Base-by-base conservation (phyloP, 1,140 invertebrate genomes). In the Mycetomoellerius zeteki region DNA sequence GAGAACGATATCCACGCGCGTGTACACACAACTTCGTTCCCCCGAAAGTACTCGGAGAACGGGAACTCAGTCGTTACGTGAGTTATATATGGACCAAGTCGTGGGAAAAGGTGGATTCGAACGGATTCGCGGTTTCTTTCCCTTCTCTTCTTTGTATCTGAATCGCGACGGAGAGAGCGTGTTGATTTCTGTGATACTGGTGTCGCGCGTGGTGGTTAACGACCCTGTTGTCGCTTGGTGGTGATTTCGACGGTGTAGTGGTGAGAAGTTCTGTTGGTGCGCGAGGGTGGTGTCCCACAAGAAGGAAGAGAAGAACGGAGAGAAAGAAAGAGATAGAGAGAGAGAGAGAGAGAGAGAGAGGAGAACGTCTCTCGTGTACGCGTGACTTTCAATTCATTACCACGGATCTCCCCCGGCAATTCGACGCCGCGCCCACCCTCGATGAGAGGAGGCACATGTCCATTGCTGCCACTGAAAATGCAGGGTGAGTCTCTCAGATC, bases 381-480 rank as follows among this genome's bases (percentile, higher is more conserved):
- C 78, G 90, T 85, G 89, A 90, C 89, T 91, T 78, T 91, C 85
- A 90, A 91, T 86, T 91, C 90, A 86, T 90, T 92, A 95, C 88
- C 90, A 95, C 94, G 95, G 94, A 95, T 94, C 91, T 94, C 91
- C 89, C 93, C 85, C 88, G 92, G 92, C 92, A 93, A 89, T 93
- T 92, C 90, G 89, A 93, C 91, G 88, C 93, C 89, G 85, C 92
- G 92, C 91, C 94, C 90, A 94, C 92, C 94, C 94, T 95, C 93
- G 93, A 95, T 95, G 95, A 95, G 93, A 95, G 94, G 94, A 95
- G 94, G 94, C 96, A 96, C 96, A 96, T 96, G 96, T 96, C 96
- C 96, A 96, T 96, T 96, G 96, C 94, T 96, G 95, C 95, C 94
- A 94, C 96, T 95, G 96, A 96, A 96, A 96, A 96, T 96, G 96